Evolutionary conservation across 2,797 vertebrate genomes (phyloP).

Genomic region (Eospalax fontanierii): DNA sequence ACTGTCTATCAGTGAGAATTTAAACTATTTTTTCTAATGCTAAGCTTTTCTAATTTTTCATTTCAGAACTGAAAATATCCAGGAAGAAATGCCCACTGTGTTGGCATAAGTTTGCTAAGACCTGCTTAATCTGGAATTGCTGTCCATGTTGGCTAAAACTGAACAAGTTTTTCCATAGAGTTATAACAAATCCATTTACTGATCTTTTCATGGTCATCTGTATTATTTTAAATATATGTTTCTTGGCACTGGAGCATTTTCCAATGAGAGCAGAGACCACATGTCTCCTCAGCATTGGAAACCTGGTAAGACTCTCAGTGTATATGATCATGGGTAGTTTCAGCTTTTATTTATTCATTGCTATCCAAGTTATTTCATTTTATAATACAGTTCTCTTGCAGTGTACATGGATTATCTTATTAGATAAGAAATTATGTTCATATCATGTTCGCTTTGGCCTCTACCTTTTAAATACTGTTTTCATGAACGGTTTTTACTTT

Average conservation of each 20-base stretch:
- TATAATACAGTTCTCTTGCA: neutral
- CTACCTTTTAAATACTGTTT: constrained; percentile 6
- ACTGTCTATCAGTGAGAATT: constrained; percentile 1
- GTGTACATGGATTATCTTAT: neutral
- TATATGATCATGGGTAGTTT: neutral
- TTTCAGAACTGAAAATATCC: constrained; percentile 92
- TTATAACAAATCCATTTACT: constrained; percentile 93
- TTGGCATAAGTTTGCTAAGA: constrained; percentile 91
- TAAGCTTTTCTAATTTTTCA: constrained; percentile 60
- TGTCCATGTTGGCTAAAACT: constrained; percentile 92
- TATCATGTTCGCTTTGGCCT: neutral
- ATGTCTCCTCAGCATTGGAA: constrained; percentile 87
- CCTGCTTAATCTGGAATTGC: constrained; percentile 94
- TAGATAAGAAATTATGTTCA: neutral
- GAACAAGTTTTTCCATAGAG: constrained; percentile 88
- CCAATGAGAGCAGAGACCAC: constrained; percentile 79
- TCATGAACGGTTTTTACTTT: neutral
- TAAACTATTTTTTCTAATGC: constrained; percentile 5
- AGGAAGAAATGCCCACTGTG: constrained; percentile 91
- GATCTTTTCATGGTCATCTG: constrained; percentile 93
- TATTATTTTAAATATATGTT: constrained; percentile 93
- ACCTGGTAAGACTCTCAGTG: constrained; percentile 89
- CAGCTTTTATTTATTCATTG: neutral
- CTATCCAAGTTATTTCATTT: neutral
- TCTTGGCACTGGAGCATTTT: constrained; percentile 94